These are phyloP conservation scores for Procapra przewalskii DNA, from an alignment of 2,113 vertebrate species.

Conservation along the genomic window DNA sequence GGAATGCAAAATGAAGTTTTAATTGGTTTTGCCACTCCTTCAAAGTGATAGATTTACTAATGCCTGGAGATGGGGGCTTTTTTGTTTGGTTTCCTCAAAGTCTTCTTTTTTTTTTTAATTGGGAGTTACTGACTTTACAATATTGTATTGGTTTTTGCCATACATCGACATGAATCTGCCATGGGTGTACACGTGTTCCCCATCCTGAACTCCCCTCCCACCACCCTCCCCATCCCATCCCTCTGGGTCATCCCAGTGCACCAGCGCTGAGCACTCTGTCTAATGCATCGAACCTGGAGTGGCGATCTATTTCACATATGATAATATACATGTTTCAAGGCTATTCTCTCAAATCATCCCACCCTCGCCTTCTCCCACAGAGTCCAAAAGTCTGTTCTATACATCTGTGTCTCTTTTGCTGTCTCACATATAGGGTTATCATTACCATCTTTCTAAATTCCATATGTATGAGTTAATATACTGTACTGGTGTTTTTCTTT, in stretches of 20 bases:
- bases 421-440: not conserved
- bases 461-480: not conserved
- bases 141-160: not conserved
- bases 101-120: not conserved
- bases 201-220: not conserved
- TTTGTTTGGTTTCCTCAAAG: conserved; percentile 1
- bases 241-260: not conserved
- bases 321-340: not conserved
- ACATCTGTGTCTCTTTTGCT: not conserved
- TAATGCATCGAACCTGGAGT: not conserved
- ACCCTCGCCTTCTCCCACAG: not conserved
- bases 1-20: conserved; percentile 7
- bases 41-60: not conserved
- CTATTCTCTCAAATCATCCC: not conserved
- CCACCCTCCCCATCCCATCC: not conserved
- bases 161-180: not conserved
- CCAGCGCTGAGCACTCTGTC: not conserved
- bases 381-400: not conserved
- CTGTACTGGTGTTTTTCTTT: not conserved
- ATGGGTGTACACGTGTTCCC: not conserved
- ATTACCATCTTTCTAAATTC: not conserved
- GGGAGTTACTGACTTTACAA: not conserved
- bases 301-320: not conserved
- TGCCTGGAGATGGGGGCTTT: not conserved
- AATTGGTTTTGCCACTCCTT: not conserved